Base-by-base conservation (phyloP, 2,113 vertebrate species). In the Petroica traversi region DNA sequence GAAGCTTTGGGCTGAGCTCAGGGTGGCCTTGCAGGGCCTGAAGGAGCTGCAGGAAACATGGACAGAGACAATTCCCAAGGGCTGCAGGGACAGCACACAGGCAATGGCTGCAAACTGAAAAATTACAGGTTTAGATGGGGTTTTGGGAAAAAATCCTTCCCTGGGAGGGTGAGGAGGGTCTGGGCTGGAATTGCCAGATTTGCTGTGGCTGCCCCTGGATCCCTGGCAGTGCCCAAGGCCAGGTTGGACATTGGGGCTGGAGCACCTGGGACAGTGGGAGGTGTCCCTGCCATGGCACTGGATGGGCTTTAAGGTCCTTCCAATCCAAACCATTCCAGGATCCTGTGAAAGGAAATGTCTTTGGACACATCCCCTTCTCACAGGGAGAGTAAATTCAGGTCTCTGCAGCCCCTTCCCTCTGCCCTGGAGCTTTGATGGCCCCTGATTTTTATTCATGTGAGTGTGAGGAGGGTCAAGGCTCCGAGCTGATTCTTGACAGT, bases 221-320 rank as follows among this genome's bases (percentile, higher is more conserved):
- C 77, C 77, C 77, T 80, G 62, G 40, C 29, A 67, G n/a, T 67
- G 62, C 1, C 41, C 75, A 63, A 34, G 59, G 58, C 51, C 77
- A 80, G 62, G 41, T 0, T 85, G 81, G 67, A 22, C 17, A 19
- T 0, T 77, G 51, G 55, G 80, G 55, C 24, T 6, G 67, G 81
- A 63, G 28, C 69, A 54, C 49, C 40, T 73, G 81, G 59, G 19
- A 33, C 43, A 29, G 41, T 48, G 82, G 82, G 0, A 66, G 29
- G 29, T 40, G 82, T 49, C 82, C 34, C 71, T 85, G 82, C 82
- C 69, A 40, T 28, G 69, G n/a, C n/a, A 68, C 5, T 28, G 25
- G n/a, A 2, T 33, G 48, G 41, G 0, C 0, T 58, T 51, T 3
- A 3, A 43, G 4, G 8, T 67, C 13, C 4, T 45, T 17, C 22